Conservation (phyloP, 64 coral and sea anemone species). For the Trachythela sp. region DNA sequence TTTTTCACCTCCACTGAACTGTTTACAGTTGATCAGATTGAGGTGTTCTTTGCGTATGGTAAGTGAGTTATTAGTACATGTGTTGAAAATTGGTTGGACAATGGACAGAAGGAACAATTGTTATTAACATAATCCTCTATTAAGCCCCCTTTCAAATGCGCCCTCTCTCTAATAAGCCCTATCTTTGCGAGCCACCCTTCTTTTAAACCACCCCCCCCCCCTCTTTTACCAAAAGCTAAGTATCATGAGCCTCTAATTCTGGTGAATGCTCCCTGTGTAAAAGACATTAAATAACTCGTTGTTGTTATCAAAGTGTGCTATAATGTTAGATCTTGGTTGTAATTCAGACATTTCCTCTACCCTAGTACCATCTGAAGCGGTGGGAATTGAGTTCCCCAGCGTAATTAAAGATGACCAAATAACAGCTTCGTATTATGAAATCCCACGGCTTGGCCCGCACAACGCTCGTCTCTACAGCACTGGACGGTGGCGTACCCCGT, state of each 20-base stretch:
- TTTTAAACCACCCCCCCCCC: too few relatives aligned
- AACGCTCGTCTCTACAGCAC: background rate
- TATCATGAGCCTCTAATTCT: too few relatives aligned
- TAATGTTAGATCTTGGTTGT: too few relatives aligned
- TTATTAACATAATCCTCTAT: too few relatives aligned
- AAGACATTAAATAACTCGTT: too few relatives aligned
- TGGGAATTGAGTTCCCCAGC: background rate
- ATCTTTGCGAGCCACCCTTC: too few relatives aligned
- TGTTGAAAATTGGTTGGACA: background rate
- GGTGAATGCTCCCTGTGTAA: too few relatives aligned
- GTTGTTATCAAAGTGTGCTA: too few relatives aligned
- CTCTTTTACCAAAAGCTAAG: too few relatives aligned
- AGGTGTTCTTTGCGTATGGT: conserved; percentile 47
- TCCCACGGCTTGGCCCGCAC: background rate
- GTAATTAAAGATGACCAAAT: background rate
- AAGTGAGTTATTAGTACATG: background rate
- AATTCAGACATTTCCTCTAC: background rate
- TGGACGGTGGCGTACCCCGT: background rate
- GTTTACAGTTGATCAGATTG: conserved; percentile 53
- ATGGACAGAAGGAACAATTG: background rate
- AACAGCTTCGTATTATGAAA: background rate
- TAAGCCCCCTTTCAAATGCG: too few relatives aligned
- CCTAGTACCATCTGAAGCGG: background rate
- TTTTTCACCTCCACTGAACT: conserved; percentile 41
- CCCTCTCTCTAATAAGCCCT: background rate